Base-by-base conservation (phyloP, 2,797 vertebrate species). In the Gymnopithys bicolor region DNA sequence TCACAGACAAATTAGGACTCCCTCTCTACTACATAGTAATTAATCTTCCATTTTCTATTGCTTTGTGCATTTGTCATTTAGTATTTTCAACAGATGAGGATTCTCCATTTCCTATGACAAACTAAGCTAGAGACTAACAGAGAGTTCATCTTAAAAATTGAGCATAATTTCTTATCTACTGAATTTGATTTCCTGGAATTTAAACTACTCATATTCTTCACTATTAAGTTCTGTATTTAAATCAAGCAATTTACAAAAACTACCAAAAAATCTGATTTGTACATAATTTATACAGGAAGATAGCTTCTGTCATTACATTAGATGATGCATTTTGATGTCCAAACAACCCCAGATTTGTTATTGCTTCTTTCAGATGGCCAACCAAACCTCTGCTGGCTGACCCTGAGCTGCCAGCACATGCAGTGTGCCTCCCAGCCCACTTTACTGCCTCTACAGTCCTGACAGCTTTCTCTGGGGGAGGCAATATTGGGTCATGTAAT, bases 401-500 rank as follows among this genome's bases (percentile, higher is more conserved):
- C 30, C 19, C 32, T 41, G 62, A 81, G 28, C 63, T 73, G n/a
- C 21, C 41, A 45, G 37, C 24, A 19, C 0, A 24, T 0, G 27
- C 67, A 69, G 6, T 1, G 13, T 68, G 25, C 28, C 19, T 63
- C 49, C 30, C 46, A 78, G 22, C 13, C 63, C 67, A 24, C 41
- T 45, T 52, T 18, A 16, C n/a, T 15, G 19, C 13, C 11, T 37
- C 64, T 43, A 11, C 11, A 46, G 41, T 28, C 30, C 35, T 19
- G 23, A 3, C 21, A 55, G 22, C 4, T 24, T 60, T 69, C 32
- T 41, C 8, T 28, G 25, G 32, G 30, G 19, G 13, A 56, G 25
- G 18, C 13, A 62, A 12, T 28, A 5, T 2, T n/a, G 30, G 23
- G 5, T 19, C 4, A 6, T 4, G n/a, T 11, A 48, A 16, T 4